Percentiles rank a stretch among this genome's conserved stretches.
Evolutionary conservation across 2,888 invertebrate genomes (phyloP).

Genomic region (Aspidiotus destructor): DNA sequence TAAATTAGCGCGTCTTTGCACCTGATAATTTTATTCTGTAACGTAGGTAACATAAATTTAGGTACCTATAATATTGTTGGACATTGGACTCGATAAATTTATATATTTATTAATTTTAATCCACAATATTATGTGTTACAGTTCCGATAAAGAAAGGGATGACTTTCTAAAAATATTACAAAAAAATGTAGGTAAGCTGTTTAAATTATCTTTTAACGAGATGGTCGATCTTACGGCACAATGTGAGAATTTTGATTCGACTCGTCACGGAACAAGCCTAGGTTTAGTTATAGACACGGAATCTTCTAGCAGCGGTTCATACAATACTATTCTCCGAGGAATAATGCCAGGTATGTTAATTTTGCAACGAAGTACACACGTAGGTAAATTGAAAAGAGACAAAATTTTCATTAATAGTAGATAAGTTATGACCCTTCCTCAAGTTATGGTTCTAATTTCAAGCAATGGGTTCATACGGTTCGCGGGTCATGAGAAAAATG

Average conservation of each 20-base stretch:
- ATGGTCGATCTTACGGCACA: conserved; percentile 72
- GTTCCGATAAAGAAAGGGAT: conserved; percentile 35
- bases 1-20: not conserved
- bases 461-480: too few relatives aligned
- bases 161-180: conserved; percentile 23
- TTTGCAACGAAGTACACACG: not conserved
- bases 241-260: conserved; percentile 56
- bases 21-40: too few relatives aligned
- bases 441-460: too few relatives aligned
- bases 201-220: conserved; percentile 47
- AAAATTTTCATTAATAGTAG: too few relatives aligned
- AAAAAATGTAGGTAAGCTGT: conserved; percentile 34
- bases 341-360: conserved; percentile 63
- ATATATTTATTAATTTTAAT: not conserved
- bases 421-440: too few relatives aligned
- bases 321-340: conserved; percentile 57
- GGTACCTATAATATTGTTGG: not conserved
- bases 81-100: not conserved
- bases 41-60: too few relatives aligned
- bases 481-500: not conserved
- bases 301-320: not conserved
- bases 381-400: too few relatives aligned
- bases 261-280: conserved; percentile 2
- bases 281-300: not conserved
- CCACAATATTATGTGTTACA: conserved; percentile 18